Base-by-base conservation (phyloP, 1,140 invertebrate species). In the Galleria mellonella region DNA sequence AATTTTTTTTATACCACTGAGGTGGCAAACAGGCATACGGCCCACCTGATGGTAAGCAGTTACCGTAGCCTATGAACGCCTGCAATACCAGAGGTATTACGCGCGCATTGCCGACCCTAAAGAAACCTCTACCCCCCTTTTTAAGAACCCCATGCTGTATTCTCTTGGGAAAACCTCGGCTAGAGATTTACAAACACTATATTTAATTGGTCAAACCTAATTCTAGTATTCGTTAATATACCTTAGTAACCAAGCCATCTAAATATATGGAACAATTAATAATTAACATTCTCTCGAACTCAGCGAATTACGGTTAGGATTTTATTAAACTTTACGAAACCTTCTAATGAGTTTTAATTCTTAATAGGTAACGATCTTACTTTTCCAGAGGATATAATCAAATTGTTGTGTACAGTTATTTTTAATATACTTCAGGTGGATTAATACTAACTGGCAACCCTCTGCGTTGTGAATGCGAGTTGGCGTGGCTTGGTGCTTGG, bases 401-500 rank as follows among this genome's bases (percentile, higher is more conserved):
- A 14, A 35, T 12, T 28, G 15, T 44, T 27, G 17, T 29, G 41
- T 8, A 41, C 29, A 32, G 29, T 40, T 30, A 1, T 13, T 13
- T 35, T 11, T 35, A 23, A 35, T 35, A 13, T 13, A 12, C 10
- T 2, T n/a, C 52, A 94, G 95, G 95, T 65, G 95, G 95, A 9
- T 82, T 97, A 33, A 89, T 93, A 17, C 88, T 96, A 47, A 91
- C 93, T 5, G 92, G 93, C 31, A 97, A 97, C 83, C 94, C 94
- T 0, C 89, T 95, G 66, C 89, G 91, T 10, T 97, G 96, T 62
- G 94, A 96, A 55, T 97, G 96, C 69, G 93, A 94, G 38, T 86
- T 96, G 29, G 93, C 95, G 4, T 97, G 95, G 95, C 88, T 96
- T 15, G 94, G 94, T 0, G 89, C 94, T 35, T 97, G 96, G 96